phyloP scores from a whole-genome alignment of 1,140 invertebrate species.

The Drosophila lacertosa region DNA sequence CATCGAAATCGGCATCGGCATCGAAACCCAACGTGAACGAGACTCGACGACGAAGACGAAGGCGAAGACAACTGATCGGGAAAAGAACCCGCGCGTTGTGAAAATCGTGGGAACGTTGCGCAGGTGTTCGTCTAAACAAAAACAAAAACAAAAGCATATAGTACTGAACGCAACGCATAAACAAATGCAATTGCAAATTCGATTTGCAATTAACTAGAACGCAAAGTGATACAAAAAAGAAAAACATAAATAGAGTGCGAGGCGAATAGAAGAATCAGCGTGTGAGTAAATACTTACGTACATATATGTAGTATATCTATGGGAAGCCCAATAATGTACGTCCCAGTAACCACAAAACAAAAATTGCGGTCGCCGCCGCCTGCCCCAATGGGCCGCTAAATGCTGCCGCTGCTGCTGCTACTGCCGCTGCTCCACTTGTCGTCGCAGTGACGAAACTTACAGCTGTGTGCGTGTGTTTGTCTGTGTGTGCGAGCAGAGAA shows the following conservation, averaged over 20 bases:
- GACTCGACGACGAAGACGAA: conserved; percentile 18
- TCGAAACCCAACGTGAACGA: conserved; percentile 30
- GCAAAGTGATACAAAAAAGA: conserved; percentile 27
- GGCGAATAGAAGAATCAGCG: conserved; percentile 22
- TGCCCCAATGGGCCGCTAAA: conserved; percentile 58
- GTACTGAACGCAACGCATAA: too few relatives aligned
- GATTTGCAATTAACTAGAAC: conserved; percentile 36
- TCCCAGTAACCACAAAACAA: conserved; percentile 77
- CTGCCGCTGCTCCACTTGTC: conserved; percentile 74
- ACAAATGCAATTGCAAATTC: too few relatives aligned
- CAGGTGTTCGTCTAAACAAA: conserved; percentile 43
- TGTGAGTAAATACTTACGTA: conserved; percentile 34
- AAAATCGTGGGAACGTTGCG: conserved; percentile 43
- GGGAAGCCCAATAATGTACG: conserved; percentile 64
- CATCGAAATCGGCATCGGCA: conserved; percentile 28
- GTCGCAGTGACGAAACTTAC: conserved; percentile 76
- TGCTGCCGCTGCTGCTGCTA: conserved; percentile 40
- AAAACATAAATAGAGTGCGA: conserved; percentile 48
- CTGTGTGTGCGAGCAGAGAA: conserved; percentile 73
- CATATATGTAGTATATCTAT: conserved; percentile 23
- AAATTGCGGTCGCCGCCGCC: conserved; percentile 70
- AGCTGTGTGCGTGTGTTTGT: conserved; percentile 42
- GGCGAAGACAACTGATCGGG: conserved; percentile 32
- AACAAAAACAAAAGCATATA: background rate
- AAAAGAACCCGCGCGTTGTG: conserved; percentile 43